These are phyloP conservation scores for Limulus polyphemus DNA, from an alignment of 2,888 invertebrate species.

Conservation along the genomic window DNA sequence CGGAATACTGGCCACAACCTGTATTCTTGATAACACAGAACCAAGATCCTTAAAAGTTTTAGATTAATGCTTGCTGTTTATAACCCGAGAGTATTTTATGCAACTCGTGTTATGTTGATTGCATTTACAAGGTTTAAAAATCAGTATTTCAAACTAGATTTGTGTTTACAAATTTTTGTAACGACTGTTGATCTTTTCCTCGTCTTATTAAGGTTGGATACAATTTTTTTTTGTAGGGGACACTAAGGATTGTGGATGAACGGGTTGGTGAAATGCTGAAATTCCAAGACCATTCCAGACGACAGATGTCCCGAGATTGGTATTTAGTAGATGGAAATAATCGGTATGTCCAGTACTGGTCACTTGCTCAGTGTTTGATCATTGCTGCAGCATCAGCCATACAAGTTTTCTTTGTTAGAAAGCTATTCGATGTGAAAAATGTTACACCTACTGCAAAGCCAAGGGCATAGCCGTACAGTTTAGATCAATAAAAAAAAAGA, in stretches of 20 bases:
- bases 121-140: too few relatives aligned
- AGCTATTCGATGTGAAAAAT: slow-evolving; percentile 65
- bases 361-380: slow-evolving; percentile 68
- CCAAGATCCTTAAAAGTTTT: too few relatives aligned
- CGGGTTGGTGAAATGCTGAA: slow-evolving; percentile 49
- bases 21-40: too few relatives aligned
- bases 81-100: too few relatives aligned
- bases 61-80: too few relatives aligned
- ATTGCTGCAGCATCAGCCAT: slow-evolving; percentile 62
- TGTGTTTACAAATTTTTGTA: too few relatives aligned
- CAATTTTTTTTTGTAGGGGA: slow-evolving; percentile 14
- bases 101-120: too few relatives aligned
- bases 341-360: slow-evolving; percentile 76
- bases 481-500: too few relatives aligned
- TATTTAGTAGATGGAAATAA: slow-evolving; percentile 69
- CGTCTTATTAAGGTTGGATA: too few relatives aligned
- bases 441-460: slow-evolving; percentile 23
- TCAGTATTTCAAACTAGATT: too few relatives aligned
- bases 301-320: slow-evolving; percentile 66
- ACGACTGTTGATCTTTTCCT: too few relatives aligned
- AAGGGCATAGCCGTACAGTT: slow-evolving; percentile 9
- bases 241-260: slow-evolving; percentile 26
- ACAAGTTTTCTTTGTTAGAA: slow-evolving; percentile 77
- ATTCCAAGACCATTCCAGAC: slow-evolving; percentile 65
- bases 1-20: too few relatives aligned